Percentiles rank a stretch among this genome's conserved stretches.
These are phyloP conservation scores for Discoglossus pictus DNA, from an alignment of 2,797 vertebrate species.

Conservation along the genomic window DNA sequence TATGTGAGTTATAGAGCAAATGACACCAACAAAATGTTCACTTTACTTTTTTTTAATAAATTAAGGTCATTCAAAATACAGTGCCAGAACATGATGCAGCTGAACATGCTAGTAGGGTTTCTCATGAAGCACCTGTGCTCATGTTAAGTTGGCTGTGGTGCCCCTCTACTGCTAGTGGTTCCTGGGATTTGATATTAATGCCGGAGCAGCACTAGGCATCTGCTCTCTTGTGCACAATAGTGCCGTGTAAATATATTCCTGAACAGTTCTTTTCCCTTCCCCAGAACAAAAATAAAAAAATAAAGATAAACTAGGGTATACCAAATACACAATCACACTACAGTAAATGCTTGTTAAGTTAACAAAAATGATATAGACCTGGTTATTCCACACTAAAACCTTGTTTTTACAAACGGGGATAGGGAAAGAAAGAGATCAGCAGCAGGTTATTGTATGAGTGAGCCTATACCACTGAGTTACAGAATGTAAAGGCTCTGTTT, in stretches of 20 bases:
- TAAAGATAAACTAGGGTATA: constrained; percentile 68
- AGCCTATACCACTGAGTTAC: constrained; percentile 80
- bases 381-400: constrained; percentile 85
- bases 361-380: constrained; percentile 89
- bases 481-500: constrained; percentile 69
- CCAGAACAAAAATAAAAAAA: constrained; percentile 52
- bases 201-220: constrained; percentile 75
- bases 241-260: constrained; percentile 78
- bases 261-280: constrained; percentile 70
- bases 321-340: constrained; percentile 92
- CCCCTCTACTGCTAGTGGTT: constrained; percentile 87
- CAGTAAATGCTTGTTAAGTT: constrained; percentile 94
- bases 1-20: too few species aligned
- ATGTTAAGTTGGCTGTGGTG: constrained; percentile 73
- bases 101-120: constrained; percentile 92
- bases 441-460: constrained; percentile 89
- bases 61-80: constrained; percentile 99
- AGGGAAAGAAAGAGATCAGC: constrained; percentile 79
- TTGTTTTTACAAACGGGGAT: constrained; percentile 79
- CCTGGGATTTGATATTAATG: constrained; percentile 80
- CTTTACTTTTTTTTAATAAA: constrained; percentile 92
- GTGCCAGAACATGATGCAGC: constrained; percentile 97
- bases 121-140: constrained; percentile 95
- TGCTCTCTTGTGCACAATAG: constrained; percentile 75
- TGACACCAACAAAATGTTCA: constrained; percentile 24